phyloP scores from a whole-genome alignment of 2,113 vertebrate species.

The Felis chaus region DNA sequence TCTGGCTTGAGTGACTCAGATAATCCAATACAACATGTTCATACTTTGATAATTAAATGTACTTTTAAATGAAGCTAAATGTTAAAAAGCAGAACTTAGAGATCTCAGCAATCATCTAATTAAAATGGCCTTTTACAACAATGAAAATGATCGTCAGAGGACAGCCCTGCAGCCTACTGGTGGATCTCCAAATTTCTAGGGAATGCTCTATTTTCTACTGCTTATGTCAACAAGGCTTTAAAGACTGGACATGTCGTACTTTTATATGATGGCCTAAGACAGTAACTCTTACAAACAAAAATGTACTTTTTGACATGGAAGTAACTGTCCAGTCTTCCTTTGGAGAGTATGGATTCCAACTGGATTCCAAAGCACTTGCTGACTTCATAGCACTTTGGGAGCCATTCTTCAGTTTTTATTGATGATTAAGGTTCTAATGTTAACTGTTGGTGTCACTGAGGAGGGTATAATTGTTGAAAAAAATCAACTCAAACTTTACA shows the following conservation, averaged over 20 bases:
- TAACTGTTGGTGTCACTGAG: constrained; percentile 9
- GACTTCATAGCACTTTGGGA: background rate
- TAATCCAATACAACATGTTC: background rate
- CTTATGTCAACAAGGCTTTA: background rate
- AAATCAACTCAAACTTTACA: constrained; percentile 45
- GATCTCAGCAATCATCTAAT: background rate
- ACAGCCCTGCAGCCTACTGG: background rate
- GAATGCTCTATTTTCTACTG: background rate
- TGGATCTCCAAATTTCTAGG: background rate
- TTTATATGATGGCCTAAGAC: background rate
- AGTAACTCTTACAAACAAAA: constrained; percentile 1
- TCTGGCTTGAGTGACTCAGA: background rate
- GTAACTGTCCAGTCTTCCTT: background rate
- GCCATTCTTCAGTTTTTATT: background rate
- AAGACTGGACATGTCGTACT: background rate
- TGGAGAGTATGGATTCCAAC: background rate
- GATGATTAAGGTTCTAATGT: background rate
- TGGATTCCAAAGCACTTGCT: background rate
- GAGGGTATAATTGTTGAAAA: constrained; percentile 30
- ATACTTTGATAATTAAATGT: background rate
- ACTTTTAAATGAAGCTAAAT: background rate
- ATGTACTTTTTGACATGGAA: background rate
- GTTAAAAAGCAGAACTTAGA: background rate
- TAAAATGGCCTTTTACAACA: background rate
- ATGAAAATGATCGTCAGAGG: background rate